phyloP scores from a whole-genome alignment of 2,113 vertebrate species.

The Arizona elegans region DNA sequence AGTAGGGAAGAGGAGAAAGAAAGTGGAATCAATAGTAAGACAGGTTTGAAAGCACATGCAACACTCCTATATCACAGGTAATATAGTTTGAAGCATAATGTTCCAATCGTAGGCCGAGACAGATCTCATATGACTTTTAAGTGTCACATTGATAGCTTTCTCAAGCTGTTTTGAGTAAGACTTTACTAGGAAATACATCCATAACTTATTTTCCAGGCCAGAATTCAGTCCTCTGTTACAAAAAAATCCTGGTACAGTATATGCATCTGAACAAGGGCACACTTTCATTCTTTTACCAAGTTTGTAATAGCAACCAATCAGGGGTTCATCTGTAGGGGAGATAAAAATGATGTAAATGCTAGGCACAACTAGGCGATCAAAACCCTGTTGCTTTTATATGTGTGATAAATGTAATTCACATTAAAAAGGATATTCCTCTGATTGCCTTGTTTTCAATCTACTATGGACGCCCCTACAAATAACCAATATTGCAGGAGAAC shows the following conservation, averaged over 20 bases:
- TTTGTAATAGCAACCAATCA: not conserved
- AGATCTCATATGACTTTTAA: not conserved
- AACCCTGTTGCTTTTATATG: not conserved
- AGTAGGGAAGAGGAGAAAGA: not conserved
- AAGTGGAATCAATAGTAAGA: not conserved
- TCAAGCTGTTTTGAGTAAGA: not conserved
- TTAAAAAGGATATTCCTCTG: not conserved
- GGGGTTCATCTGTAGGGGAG: not conserved
- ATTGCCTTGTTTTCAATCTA: not conserved
- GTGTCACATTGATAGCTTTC: not conserved
- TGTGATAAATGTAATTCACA: not conserved
- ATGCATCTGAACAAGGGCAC: not conserved
- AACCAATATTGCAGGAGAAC: not conserved
- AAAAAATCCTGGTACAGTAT: not conserved
- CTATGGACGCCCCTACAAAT: not conserved
- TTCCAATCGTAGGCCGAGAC: not conserved
- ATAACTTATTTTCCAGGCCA: not conserved
- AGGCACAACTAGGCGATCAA: not conserved
- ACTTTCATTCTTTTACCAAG: not conserved
- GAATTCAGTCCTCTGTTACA: not conserved
- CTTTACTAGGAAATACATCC: not conserved
- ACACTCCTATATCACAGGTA: not conserved
- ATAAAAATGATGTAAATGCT: not conserved
- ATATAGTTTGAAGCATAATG: not conserved
- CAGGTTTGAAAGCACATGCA: not conserved